Evolutionary conservation across 1,140 invertebrate genomes (phyloP), one percentile per base, ranked within the genome.

Genomic region (Vollenhovia emeryi): DNA sequence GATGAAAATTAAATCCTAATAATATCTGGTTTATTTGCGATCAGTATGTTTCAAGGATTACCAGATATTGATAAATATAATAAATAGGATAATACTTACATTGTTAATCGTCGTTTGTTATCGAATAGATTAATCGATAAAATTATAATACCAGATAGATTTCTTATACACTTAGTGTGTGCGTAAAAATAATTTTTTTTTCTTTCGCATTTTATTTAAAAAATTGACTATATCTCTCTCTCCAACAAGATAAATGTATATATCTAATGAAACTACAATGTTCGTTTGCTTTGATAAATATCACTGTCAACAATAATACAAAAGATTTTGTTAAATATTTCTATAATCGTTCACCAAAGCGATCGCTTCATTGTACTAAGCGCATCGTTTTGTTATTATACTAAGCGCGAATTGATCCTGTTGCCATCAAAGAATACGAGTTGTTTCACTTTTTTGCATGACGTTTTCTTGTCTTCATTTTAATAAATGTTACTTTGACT

Each of bases 11-110:
- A 43, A 55, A 27, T 82, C 50, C 78, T 45, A 68, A 69, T 55
- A 79, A 80, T 73, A 82, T 82, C 78, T 82, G 78, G 78, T 73
- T 82, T 82, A 82, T 82, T 73, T 82, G 48, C 24, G 45, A n/a
- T n/a, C n/a, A n/a, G n/a, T n/a, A n/a, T 57, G 27, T 82, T 52
- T n/a, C 78, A 82, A 45, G 13, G 40, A 82, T 43, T 33, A 73
- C 66, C 78, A 82, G 78, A 82, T 82, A 82, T 82, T 73, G 8
- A 57, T 33, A 71, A 71, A 21, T 71, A 82, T 73, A 82, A 82
- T 71, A 71, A 9, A 82, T 69, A 73, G 50, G 50, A 36, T 82
- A 82, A 71, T 82, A 82, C 78, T 82, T 82, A 82, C 78, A 73
- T 57, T 68, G 15, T 79, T 68, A 80, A 69, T 71, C 50, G 33